Evolutionary conservation across 1,140 invertebrate genomes (phyloP).

Genomic region (Tenebrio molitor): DNA sequence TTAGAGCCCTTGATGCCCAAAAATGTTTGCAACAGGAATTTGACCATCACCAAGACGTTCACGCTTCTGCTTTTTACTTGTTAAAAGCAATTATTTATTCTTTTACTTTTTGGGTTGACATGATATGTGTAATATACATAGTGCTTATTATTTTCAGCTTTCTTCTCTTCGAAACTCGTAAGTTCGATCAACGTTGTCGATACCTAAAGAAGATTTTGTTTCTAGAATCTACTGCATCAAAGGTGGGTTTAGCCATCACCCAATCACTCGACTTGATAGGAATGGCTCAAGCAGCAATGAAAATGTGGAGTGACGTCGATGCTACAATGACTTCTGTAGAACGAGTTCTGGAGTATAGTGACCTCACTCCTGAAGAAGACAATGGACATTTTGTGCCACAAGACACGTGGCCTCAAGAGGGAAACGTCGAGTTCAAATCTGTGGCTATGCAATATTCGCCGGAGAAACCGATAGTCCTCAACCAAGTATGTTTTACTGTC

Average conservation of each 20-base stretch:
- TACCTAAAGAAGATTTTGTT: constrained; percentile 54
- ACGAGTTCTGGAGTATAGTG: constrained; percentile 79
- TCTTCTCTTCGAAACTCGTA: constrained; percentile 43
- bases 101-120: too few relatives aligned
- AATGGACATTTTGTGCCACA: constrained; percentile 59
- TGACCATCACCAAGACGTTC: constrained; percentile 81
- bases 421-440: not conserved
- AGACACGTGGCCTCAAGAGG: constrained; percentile 55
- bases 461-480: not conserved
- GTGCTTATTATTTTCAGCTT: constrained; percentile 47
- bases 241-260: not conserved
- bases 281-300: constrained; percentile 74
- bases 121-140: too few relatives aligned
- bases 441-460: not conserved
- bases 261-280: constrained; percentile 63
- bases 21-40: constrained; percentile 83
- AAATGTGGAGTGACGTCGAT: constrained; percentile 75
- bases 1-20: constrained; percentile 86
- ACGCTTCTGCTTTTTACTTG: constrained; percentile 64
- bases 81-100: too few relatives aligned
- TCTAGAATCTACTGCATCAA: not conserved
- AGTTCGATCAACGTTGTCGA: not conserved
- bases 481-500: constrained; percentile 75
- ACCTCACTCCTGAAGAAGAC: constrained; percentile 75
- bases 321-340: constrained; percentile 86